Conservation (phyloP, 2,113 vertebrate species). For the Bagarius yarrelli region DNA sequence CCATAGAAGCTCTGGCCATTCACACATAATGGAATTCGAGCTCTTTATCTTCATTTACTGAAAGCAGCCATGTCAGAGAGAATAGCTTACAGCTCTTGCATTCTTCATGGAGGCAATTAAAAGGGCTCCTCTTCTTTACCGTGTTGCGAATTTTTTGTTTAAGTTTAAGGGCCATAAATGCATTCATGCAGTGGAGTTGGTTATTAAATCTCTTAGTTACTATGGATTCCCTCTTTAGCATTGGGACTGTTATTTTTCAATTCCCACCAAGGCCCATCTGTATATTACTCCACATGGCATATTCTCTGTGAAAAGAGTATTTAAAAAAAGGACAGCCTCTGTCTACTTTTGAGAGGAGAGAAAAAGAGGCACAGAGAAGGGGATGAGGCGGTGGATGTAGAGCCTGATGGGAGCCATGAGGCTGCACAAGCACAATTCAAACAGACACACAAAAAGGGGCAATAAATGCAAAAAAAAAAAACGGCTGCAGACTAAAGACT, state of each 20-base stretch:
- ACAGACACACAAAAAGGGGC: not conserved
- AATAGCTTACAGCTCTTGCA: conserved; percentile 33
- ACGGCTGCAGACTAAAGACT: not conserved
- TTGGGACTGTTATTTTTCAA: conserved; percentile 4
- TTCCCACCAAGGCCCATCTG: conserved; percentile 14
- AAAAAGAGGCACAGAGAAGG: not conserved
- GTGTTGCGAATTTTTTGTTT: conserved; percentile 4
- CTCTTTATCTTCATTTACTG: conserved; percentile 34
- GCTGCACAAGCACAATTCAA: conserved; percentile 14
- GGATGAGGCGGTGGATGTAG: not conserved
- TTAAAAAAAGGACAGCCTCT: not conserved
- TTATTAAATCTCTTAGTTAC: not conserved
- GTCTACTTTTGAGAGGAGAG: not conserved
- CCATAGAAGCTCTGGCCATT: conserved; percentile 1
- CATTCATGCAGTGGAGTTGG: conserved; percentile 48
- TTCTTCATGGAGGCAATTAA: conserved; percentile 39
- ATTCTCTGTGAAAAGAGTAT: conserved; percentile 22
- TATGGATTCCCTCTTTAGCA: not conserved
- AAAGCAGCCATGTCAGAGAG: conserved; percentile 33
- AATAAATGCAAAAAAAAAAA: conserved; percentile 1
- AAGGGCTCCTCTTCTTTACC: conserved; percentile 10
- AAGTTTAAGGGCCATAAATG: conserved; percentile 44
- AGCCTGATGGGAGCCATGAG: conserved; percentile 18
- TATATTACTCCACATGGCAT: conserved; percentile 33
- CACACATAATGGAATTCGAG: not conserved